Evolutionary conservation across 2,113 vertebrate genomes (phyloP).

Genomic region (Acinonyx jubatus): DNA sequence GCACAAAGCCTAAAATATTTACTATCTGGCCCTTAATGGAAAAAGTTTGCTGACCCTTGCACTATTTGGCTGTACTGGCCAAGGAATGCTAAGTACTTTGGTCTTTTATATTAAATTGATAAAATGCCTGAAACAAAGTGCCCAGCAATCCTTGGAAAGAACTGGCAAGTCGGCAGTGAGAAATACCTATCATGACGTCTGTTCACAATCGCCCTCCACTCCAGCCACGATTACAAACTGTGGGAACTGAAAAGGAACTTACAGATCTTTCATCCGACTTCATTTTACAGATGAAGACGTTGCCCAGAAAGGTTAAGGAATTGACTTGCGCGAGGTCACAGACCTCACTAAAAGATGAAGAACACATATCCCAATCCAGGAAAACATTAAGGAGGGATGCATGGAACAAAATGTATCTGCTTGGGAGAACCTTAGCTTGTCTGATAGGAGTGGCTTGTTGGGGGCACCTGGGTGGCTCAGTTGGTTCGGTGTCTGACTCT

Average conservation of each 20-base stretch:
- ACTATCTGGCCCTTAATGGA: neutral
- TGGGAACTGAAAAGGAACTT: neutral
- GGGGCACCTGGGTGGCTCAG: too few species aligned
- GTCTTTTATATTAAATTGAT: neutral
- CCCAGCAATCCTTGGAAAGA: neutral
- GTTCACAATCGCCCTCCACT: neutral
- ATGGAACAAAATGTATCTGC: neutral
- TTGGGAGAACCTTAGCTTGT: neutral
- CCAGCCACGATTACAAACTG: too few species aligned
- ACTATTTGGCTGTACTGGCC: neutral
- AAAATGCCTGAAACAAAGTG: conserved; percentile 3
- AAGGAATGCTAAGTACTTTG: neutral
- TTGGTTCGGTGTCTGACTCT: too few species aligned
- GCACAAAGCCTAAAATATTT: neutral
- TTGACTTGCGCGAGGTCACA: neutral
- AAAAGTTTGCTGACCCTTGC: neutral
- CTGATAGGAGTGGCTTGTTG: neutral
- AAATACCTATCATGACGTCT: neutral
- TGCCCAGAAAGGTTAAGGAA: neutral
- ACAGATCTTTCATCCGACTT: neutral
- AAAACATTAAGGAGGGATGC: neutral
- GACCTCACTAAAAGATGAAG: neutral
- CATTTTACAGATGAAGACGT: neutral
- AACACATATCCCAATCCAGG: neutral
- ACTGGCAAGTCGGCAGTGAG: neutral